Evolutionary conservation across 2,888 invertebrate species (phyloP), one percentile per base, ranked within the genome.

Genomic region (Microdon myrmicae): DNA sequence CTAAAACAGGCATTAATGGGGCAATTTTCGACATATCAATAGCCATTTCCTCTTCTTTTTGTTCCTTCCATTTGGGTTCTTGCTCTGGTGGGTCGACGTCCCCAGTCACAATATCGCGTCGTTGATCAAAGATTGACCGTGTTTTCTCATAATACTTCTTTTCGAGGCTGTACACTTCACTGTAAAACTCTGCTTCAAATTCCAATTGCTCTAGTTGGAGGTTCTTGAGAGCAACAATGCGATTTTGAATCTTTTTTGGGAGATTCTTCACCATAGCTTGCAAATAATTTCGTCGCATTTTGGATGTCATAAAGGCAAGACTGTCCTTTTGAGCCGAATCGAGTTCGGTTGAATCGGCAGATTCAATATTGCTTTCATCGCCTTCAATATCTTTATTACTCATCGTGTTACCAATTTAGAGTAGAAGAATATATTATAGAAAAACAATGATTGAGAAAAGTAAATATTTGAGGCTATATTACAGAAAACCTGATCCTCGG

Each of bases 161-260:
- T 64, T 80, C 80, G 8, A 80, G 68, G 56, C 76, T 74, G 49
- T 80, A 80, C n/a, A 80, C 78, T 75, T 97, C 96, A 75, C 92
- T 89, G 79, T 95, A 98, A 81, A 99, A 99, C 77, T 94, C 88
- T 0, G 94, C 89, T 81, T 98, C 97, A 49, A 96, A 85, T 74
- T 93, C 87, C 6, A 92, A 88, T 54, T 90, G 87, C 71, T 92
- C 88, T 71, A 92, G 83, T 78, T 96, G 96, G 9, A 96, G 79
- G 70, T 93, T 90, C 78, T 96, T 94, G 54, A 97, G 81, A 1
- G 92, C 93, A 70, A 92, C 90, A 64, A 97, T 85, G 72, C 95
- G 86, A 70, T 92, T 85, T 76, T 92, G 92, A 23, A 96, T 90
- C 9, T 70, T 61, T 7, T 67, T 35, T n/a, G 80, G 80, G 25